Evolutionary conservation across 2,797 vertebrate species (phyloP).

Genomic region (Spondyliosoma cantharus): DNA sequence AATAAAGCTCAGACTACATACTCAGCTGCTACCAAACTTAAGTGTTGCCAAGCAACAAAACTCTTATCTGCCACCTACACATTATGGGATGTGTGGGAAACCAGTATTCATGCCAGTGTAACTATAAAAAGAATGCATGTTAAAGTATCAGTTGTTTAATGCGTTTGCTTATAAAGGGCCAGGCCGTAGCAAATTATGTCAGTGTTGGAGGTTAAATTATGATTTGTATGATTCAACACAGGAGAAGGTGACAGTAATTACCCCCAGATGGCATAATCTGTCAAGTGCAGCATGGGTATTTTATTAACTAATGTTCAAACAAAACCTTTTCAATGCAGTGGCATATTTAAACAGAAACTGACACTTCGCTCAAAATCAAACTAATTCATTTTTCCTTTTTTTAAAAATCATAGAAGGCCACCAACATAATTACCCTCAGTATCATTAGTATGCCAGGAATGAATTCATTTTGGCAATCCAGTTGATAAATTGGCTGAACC

Average conservation of each 20-base stretch:
- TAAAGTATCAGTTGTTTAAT: slow-evolving; percentile 37
- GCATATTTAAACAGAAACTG: slow-evolving; percentile 19
- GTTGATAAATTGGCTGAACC: slow-evolving; percentile 9
- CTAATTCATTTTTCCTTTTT: slow-evolving; percentile 2
- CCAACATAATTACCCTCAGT: slow-evolving; percentile 12
- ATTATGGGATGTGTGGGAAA: slow-evolving; percentile 75
- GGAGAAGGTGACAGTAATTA: slow-evolving; percentile 13
- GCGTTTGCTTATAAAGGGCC: slow-evolving; percentile 12
- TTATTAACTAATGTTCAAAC: slow-evolving; percentile 52
- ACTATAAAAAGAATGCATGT: slow-evolving; percentile 55
- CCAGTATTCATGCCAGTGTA: slow-evolving; percentile 33
- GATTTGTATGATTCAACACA: not conserved
- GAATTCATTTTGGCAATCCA: not conserved
- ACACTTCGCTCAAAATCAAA: slow-evolving; percentile 16
- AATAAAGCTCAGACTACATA: slow-evolving; percentile 53
- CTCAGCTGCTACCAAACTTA: slow-evolving; percentile 60
- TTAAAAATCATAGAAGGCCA: not conserved
- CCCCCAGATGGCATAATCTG: not conserved
- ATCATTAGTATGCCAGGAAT: not conserved
- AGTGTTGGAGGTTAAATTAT: slow-evolving; percentile 17
- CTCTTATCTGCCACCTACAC: slow-evolving; percentile 77
- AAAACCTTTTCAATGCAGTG: slow-evolving; percentile 25
- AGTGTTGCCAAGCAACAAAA: slow-evolving; percentile 80
- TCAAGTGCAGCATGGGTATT: slow-evolving; percentile 28
- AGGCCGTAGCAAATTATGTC: not conserved